Base-by-base conservation (phyloP, 2,888 invertebrate genomes). In the Conistra vaccinii region DNA sequence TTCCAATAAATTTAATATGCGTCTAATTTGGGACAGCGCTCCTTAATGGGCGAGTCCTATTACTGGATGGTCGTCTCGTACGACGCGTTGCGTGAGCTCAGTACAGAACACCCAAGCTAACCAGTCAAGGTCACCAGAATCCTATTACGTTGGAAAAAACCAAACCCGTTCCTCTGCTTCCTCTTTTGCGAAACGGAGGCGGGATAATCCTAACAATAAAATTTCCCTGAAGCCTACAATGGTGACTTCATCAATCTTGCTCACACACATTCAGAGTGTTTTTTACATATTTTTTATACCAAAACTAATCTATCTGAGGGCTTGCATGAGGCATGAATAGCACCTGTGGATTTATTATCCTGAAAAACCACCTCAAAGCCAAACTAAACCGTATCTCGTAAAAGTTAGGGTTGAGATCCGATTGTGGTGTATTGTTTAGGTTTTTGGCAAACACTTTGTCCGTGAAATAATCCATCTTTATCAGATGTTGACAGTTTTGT, bases 261-360 rank as follows among this genome's bases (percentile, higher is more conserved):
- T 83, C 84, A 74, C 60, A 67, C 60, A 72, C 86, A 76, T 57
- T 58, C 73, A 45, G 32, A 65, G 60, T 32, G 60, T 14, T 78
- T 84, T 80, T 68, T 74, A 77, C 72, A 73, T 74, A 66, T 75
- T 73, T 74, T 75, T 85, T 81, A 77, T 79, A 78, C 78, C 63
- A 63, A 73, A 81, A 85, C 77, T 87, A 85, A 89, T 88, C 85
- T 78, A 87, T 88, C 76, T 82, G 69, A 78, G 73, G 73, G 70
- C 74, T 79, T 84, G 80, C 74, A 84, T 60, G 70, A 61, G 73
- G 63, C 85, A 80, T 85, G 81, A 81, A 85, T 78, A 79, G 80
- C 88, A 88, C 89, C 89, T 88, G 89, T 85, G 78, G 87, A 88
- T 85, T 86, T 88, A 84, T 88, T 77, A 76, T 57, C 62, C 73